These are phyloP conservation scores for Poecilia velifera DNA, from an alignment of 2,797 vertebrate species.

Conservation along the genomic window DNA sequence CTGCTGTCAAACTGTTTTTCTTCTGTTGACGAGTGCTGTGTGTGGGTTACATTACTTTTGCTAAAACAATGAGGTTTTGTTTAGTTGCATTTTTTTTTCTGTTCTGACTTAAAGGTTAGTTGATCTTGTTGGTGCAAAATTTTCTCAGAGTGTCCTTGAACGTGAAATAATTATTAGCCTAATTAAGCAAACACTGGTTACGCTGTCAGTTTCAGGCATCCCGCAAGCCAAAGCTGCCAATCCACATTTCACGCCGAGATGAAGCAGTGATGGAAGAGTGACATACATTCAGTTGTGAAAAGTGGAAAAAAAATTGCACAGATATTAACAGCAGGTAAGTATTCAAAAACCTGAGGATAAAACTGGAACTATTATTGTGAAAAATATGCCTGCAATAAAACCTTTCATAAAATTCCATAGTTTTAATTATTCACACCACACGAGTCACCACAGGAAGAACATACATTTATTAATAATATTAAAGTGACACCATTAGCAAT, in stretches of 20 bases:
- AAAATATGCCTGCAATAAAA: background rate
- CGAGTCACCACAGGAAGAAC: background rate
- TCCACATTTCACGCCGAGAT: background rate
- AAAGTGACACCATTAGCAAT: background rate
- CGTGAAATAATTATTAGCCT: background rate
- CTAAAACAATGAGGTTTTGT: background rate
- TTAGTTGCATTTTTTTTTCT: background rate
- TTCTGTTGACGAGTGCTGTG: background rate
- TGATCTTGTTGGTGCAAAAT: background rate
- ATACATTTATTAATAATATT: background rate
- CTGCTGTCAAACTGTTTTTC: background rate
- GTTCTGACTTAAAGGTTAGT: background rate
- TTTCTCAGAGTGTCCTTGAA: background rate
- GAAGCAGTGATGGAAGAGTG: background rate
- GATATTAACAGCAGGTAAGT: background rate
- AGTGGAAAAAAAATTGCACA: background rate
- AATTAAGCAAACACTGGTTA: background rate
- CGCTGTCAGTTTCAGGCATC: background rate
- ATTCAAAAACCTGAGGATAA: background rate
- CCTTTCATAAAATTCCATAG: background rate
- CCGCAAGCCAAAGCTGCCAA: background rate
- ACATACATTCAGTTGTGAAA: background rate
- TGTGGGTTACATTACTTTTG: background rate
- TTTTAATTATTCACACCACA: background rate
- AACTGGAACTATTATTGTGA: background rate